Conservation (phyloP, 2,113 vertebrate species). For the Baryphthengus martii region DNA sequence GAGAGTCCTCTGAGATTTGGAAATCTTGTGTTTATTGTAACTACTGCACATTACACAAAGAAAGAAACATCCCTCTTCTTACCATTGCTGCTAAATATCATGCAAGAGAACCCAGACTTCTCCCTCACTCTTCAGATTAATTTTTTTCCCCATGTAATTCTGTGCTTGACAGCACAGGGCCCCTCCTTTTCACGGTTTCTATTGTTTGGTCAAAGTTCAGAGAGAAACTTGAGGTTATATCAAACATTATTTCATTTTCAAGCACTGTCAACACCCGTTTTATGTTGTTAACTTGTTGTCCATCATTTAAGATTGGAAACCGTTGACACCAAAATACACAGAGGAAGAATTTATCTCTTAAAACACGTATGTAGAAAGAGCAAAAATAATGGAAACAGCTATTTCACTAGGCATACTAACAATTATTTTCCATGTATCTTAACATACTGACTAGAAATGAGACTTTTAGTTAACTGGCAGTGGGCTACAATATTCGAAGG, state of each 20-base stretch:
- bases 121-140: constrained; percentile 73
- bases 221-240: constrained; percentile 68
- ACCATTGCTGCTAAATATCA: constrained; percentile 79
- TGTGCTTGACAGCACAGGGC: constrained; percentile 64
- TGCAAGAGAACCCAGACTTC: constrained; percentile 72
- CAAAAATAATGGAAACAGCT: constrained; percentile 22
- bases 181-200: constrained; percentile 56
- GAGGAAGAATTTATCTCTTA: constrained; percentile 54
- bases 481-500: neutral
- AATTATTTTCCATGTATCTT: neutral
- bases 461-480: neutral
- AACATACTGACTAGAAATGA: neutral
- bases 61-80: constrained; percentile 81
- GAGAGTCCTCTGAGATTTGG: constrained; percentile 84
- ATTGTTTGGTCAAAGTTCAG: constrained; percentile 74
- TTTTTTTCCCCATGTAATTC: constrained; percentile 66
- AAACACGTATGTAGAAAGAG: neutral
- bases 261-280: constrained; percentile 68
- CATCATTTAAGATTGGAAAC: constrained; percentile 57
- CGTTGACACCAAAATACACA: constrained; percentile 62
- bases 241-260: constrained; percentile 73
- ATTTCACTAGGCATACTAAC: constrained; percentile 18
- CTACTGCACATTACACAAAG: constrained; percentile 84
- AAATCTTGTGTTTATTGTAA: constrained; percentile 88
- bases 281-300: constrained; percentile 74